These are phyloP conservation scores for Tenthredo mesomela DNA, from an alignment of 2,888 invertebrate genomes.

Conservation along the genomic window DNA sequence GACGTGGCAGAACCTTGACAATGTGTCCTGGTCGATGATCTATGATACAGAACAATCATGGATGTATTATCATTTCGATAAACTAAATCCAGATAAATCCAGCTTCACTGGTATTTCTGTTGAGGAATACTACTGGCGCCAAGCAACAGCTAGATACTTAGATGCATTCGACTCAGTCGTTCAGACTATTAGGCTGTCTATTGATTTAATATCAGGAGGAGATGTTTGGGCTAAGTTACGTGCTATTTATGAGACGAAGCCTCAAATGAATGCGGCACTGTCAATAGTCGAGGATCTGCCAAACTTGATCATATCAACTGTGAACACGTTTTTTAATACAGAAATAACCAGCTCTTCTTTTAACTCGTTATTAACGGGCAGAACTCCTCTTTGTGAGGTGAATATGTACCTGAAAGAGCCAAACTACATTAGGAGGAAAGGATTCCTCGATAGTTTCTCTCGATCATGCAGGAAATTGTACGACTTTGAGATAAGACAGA, in stretches of 20 bases:
- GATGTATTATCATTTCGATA: slow-evolving; percentile 58
- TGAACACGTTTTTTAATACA: slow-evolving; percentile 71
- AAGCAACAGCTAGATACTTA: slow-evolving; percentile 75
- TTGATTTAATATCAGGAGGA: slow-evolving; percentile 67
- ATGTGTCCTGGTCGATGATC: slow-evolving; percentile 63
- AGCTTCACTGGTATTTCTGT: neutral
- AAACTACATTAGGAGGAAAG: slow-evolving; percentile 67
- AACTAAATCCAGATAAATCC: neutral
- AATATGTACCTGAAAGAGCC: slow-evolving; percentile 71
- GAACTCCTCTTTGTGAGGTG: slow-evolving; percentile 67
- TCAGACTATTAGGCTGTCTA: slow-evolving; percentile 52
- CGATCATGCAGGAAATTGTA: slow-evolving; percentile 65
- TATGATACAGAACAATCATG: slow-evolving; percentile 63
- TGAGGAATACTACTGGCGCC: slow-evolving; percentile 74
- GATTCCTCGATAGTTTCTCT: slow-evolving; percentile 66
- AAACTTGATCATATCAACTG: slow-evolving; percentile 66
- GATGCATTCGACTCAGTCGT: slow-evolving; percentile 74
- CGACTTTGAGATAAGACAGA: neutral
- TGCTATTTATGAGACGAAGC: slow-evolving; percentile 63
- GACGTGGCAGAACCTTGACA: slow-evolving; percentile 67
- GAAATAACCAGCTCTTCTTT: slow-evolving; percentile 68
- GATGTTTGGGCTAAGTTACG: slow-evolving; percentile 71
- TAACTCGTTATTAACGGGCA: slow-evolving; percentile 63
- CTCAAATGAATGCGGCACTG: slow-evolving; percentile 65
- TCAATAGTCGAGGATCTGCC: slow-evolving; percentile 70